Percentiles rank a stretch among this genome's conserved stretches.
Evolutionary conservation across 1,140 invertebrate genomes (phyloP).

Genomic region (Pseudomyrmex pallidus): DNA sequence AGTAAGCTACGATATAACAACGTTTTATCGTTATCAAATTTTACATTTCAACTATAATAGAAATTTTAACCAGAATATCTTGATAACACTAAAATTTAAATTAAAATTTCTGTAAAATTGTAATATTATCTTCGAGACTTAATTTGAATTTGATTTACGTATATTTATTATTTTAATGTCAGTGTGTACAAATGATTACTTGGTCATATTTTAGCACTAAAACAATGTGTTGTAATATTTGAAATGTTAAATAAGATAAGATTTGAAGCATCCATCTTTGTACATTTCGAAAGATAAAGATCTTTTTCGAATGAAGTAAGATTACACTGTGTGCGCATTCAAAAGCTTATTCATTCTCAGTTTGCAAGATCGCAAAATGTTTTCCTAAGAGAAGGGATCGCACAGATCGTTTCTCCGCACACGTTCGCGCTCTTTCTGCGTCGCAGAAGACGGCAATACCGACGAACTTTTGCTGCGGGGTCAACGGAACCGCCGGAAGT

Average conservation of each 20-base stretch:
- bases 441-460: conserved; percentile 40
- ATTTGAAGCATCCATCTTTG: conserved; percentile 17
- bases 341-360: neutral
- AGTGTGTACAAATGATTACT: too few species aligned
- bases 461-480: conserved; percentile 69
- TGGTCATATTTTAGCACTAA: too few species aligned
- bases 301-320: conserved; percentile 20
- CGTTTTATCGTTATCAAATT: neutral
- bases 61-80: neutral
- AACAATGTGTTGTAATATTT: neutral
- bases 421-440: conserved; percentile 32
- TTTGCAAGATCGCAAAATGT: conserved; percentile 1
- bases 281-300: neutral
- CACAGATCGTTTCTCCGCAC: conserved; percentile 28
- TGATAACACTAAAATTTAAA: neutral
- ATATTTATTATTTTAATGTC: too few species aligned
- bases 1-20: neutral
- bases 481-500: conserved; percentile 76
- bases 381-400: neutral
- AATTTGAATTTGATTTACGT: neutral
- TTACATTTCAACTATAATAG: neutral
- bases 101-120: neutral
- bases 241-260: neutral
- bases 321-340: conserved; percentile 13
- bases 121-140: neutral